Evolutionary conservation across 2,888 invertebrate genomes (phyloP).

Genomic region (Lepidochitona cinerea): DNA sequence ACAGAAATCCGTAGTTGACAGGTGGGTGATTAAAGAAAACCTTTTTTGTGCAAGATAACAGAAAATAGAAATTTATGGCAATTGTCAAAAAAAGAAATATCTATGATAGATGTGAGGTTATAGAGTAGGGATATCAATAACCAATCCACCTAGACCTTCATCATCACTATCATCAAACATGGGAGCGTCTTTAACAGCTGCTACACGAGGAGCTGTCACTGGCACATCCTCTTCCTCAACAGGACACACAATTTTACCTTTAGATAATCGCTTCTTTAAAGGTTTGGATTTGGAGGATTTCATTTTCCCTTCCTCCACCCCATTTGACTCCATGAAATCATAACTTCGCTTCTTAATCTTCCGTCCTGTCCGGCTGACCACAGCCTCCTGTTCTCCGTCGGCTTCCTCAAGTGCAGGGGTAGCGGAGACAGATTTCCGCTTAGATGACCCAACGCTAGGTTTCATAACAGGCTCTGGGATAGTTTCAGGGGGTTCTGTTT

Average conservation of each 20-base stretch:
- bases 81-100: too few relatives aligned
- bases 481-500: background rate
- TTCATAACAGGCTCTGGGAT: background rate
- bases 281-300: conserved; percentile 2
- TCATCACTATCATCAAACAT: conserved; percentile 55
- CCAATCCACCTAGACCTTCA: conserved; percentile 46
- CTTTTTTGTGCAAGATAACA: too few relatives aligned
- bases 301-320: conserved; percentile 2
- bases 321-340: background rate
- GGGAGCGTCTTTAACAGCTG: conserved; percentile 30
- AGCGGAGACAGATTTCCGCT: background rate
- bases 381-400: background rate
- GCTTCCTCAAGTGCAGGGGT: background rate
- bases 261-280: background rate
- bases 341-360: background rate
- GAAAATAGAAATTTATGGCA: too few relatives aligned
- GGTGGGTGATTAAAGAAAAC: too few relatives aligned
- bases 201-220: conserved; percentile 31
- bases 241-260: conserved; percentile 9
- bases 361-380: background rate
- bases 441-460: background rate
- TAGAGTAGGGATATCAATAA: conserved; percentile 49
- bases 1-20: too few relatives aligned
- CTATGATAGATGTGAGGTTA: background rate
- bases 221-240: background rate